Evolutionary conservation across 2,797 vertebrate species (phyloP).

Genomic region (Ctenopoma multispine): DNA sequence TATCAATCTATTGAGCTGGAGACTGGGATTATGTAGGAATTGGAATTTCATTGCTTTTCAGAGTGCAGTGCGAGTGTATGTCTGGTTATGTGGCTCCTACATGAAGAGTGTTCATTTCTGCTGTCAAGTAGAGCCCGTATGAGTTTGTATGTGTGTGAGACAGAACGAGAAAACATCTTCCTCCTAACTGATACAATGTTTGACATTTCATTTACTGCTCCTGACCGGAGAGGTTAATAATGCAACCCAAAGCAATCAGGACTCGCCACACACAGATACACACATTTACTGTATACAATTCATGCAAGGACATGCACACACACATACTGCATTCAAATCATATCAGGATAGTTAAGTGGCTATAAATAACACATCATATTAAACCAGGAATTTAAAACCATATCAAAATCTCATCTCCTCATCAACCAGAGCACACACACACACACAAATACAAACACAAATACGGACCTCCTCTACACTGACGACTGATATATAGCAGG

Average conservation of each 20-base stretch:
- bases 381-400: constrained; percentile 54
- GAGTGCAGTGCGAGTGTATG: constrained; percentile 40
- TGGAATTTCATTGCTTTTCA: constrained; percentile 66
- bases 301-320: constrained; percentile 20
- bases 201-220: constrained; percentile 82
- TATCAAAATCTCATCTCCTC: constrained; percentile 48
- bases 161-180: constrained; percentile 48
- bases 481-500: constrained; percentile 4
- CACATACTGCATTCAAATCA: constrained; percentile 63
- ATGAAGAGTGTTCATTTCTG: constrained; percentile 64
- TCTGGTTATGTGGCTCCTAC: constrained; percentile 35
- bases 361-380: constrained; percentile 73
- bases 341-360: constrained; percentile 57
- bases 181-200: constrained; percentile 74
- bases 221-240: constrained; percentile 77
- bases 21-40: constrained; percentile 57
- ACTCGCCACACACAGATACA: constrained; percentile 31
- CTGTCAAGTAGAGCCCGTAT: constrained; percentile 38
- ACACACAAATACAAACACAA: constrained; percentile 15
- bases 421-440: constrained; percentile 26
- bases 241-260: constrained; percentile 77
- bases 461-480: constrained; percentile 8
- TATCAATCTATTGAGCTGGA: constrained; percentile 64
- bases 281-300: constrained; percentile 60
- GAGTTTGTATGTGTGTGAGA: constrained; percentile 32